These are phyloP conservation scores for Empidonax alnorum DNA, from an alignment of 2,113 vertebrate genomes.

Conservation along the genomic window DNA sequence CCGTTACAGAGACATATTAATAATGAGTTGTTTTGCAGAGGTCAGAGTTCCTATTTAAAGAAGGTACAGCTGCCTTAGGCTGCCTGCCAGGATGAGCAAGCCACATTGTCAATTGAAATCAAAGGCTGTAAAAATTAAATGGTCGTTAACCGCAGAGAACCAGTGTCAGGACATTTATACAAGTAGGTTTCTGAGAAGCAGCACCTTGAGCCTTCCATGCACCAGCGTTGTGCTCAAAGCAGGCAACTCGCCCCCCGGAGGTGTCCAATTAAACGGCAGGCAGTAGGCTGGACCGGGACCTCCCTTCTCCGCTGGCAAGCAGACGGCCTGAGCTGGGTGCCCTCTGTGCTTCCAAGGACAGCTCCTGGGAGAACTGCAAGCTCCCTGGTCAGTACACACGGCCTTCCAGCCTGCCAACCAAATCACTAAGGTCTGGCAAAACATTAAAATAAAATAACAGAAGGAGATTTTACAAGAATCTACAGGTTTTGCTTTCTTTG, in stretches of 20 bases:
- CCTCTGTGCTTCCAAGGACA: background rate
- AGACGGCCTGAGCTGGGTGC: background rate
- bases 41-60: conserved; percentile 75
- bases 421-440: background rate
- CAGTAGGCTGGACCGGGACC: background rate
- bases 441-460: background rate
- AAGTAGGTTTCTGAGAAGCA: conserved; percentile 31
- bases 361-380: conserved; percentile 20
- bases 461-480: background rate
- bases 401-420: background rate
- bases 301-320: background rate
- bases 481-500: background rate
- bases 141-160: conserved; percentile 39
- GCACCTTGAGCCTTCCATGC: conserved; percentile 58
- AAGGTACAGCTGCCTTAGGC: conserved; percentile 72
- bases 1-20: conserved; percentile 54
- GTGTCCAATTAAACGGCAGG: background rate
- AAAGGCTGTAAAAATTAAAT: conserved; percentile 65
- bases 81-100: conserved; percentile 64
- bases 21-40: conserved; percentile 59
- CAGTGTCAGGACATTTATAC: background rate
- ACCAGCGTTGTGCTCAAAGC: conserved; percentile 18
- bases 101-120: conserved; percentile 40
- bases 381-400: background rate
- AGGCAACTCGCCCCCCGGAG: background rate